Base-by-base conservation (phyloP, 1,140 invertebrate genomes). In the Drepana arcuata region DNA sequence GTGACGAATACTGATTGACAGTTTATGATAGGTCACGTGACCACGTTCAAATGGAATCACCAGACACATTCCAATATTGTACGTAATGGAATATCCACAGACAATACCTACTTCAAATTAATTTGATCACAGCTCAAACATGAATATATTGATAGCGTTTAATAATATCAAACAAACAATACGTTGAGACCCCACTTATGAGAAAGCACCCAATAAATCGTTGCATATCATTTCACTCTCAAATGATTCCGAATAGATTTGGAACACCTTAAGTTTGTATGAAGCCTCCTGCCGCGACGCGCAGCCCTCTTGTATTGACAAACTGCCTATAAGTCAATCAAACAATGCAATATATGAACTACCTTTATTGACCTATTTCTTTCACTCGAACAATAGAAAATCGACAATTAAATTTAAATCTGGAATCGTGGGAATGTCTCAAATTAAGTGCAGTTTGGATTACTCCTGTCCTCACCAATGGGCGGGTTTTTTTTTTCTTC, bases 271-370 rank as follows among this genome's bases (percentile, higher is more conserved):
- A 41, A 39, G 45, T 36, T 41, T 47, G 48, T 30, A 48, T 41
- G 41, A 40, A 54, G 41, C 64, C 50, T 65, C 74, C 71, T 53
- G 54, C 29, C 25, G 67, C 27, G 50, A 32, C 38, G 61, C 57
- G 63, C 61, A 48, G 48, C 49, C 30, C 42, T 37, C 15, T 42
- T 44, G 59, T 79, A 79, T 79, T 72, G 74, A 79, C 65, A 74
- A 64, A 72, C 67, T 75, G 71, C 71, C 74, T 74, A 78, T 78
- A 75, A 71, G 51, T 70, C 66, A 59, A 68, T 68, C 66, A 65
- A 73, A 79, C 71, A 75, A 79, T 64, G 40, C 38, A 49, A 65
- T 63, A 66, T 60, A 65, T 61, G 56, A 60, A 48, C 35, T 62
- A 55, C 46, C 45, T 39, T 51, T 78, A 75, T 79, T 79, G 74